Evolutionary conservation across 2,888 invertebrate species (phyloP), one percentile per base, ranked within the genome.

Genomic region (Lepidocyrtoides sp.): DNA sequence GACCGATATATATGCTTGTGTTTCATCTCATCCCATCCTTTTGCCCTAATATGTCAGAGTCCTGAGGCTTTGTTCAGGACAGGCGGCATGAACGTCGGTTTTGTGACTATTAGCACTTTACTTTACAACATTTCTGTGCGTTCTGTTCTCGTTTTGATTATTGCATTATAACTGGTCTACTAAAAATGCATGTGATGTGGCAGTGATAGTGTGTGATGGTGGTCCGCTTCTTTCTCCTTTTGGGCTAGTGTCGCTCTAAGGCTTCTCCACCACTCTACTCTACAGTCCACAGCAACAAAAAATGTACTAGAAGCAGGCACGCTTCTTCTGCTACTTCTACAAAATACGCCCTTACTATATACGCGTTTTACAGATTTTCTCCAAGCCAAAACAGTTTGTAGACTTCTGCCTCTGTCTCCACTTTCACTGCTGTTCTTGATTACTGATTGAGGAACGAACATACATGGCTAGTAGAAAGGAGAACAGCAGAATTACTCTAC

Each of bases 371-470:
- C 14, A 10, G 14, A 14, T n/a, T 51, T 57, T 5, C 57, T 20
- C 20, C 17, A 57, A 57, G 57, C 57, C 2, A 57, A 20, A 57
- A 2, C 20, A 14, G n/a, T 36, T 36, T 5, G 36, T 12, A 51
- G 51, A 51, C 57, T 57, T 17, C 4, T 57, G n/a, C n/a, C n/a
- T n/a, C n/a, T n/a, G n/a, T n/a, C n/a, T n/a, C n/a, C n/a, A n/a
- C n/a, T n/a, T n/a, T n/a, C n/a, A 17, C 3, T 17, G 3, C 20
- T 57, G 57, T 20, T 57, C 57, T 77, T 77, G 77, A 77, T 77
- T 77, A 77, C 77, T 77, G 77, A 77, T 77, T 51, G 77, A 77
- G 26, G 17, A 14, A n/a, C n/a, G n/a, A n/a, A n/a, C n/a, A n/a
- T n/a, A n/a, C n/a, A n/a, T n/a, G n/a, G 48, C 2, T 17, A 3